A percentile compares a stretch with the other conserved stretches of the same genome.
These are phyloP conservation scores for Ophioderma brevispina DNA, from an alignment of 35 echinoderm and acorn worm species.

Conservation along the genomic window DNA sequence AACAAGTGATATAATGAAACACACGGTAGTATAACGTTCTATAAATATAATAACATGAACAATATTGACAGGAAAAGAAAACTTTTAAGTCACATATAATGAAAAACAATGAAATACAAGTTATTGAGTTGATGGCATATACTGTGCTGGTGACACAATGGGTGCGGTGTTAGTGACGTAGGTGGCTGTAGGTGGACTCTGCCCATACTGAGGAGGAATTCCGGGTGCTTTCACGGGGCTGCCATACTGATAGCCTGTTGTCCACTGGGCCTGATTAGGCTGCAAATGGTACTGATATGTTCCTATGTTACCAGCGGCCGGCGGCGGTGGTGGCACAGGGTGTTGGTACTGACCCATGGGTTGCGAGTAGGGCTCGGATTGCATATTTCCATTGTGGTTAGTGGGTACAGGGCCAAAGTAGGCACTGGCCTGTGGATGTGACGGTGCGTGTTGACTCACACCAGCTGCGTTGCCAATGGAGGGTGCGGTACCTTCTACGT, in stretches of 20 bases:
- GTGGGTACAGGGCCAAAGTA: background rate
- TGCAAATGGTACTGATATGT: background rate
- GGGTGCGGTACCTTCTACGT: too few relatives aligned
- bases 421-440: background rate
- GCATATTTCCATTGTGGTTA: background rate
- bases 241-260: background rate
- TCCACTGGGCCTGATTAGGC: background rate
- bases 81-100: too few relatives aligned
- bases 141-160: background rate
- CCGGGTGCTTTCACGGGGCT: background rate
- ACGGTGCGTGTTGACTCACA: background rate
- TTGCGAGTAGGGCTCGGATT: background rate
- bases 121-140: background rate
- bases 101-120: too few relatives aligned
- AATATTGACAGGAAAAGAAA: too few relatives aligned
- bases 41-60: too few relatives aligned
- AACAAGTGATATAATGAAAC: too few relatives aligned
- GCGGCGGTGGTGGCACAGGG: background rate
- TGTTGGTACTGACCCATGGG: background rate
- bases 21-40: too few relatives aligned
- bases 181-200: background rate
- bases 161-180: background rate
- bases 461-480: too few relatives aligned
- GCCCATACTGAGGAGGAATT: background rate
- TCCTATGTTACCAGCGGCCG: background rate